Conservation (phyloP, 2,113 vertebrate species). For the Ciconia boyciana region DNA sequence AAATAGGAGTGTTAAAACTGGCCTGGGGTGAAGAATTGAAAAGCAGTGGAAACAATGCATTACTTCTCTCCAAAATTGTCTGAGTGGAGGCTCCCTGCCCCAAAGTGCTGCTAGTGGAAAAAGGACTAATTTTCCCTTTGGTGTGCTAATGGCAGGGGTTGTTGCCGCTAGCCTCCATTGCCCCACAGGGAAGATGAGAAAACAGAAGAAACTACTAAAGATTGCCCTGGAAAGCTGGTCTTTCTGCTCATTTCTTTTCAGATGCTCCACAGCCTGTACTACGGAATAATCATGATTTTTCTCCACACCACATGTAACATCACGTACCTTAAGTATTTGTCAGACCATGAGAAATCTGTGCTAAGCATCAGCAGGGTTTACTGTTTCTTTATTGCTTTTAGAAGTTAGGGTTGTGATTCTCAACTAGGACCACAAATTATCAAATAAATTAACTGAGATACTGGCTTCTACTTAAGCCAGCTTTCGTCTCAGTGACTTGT, state of each 20-base stretch:
- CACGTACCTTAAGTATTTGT: neutral
- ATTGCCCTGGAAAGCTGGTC: neutral
- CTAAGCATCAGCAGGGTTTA: neutral
- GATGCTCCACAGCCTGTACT: neutral
- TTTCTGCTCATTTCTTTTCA: neutral
- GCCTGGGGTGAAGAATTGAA: neutral
- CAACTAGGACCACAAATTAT: neutral
- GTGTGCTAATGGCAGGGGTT: neutral
- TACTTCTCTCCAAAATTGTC: neutral
- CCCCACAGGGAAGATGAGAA: neutral
- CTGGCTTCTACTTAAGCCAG: neutral
- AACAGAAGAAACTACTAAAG: neutral
- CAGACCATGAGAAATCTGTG: neutral
- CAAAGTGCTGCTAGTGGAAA: neutral
- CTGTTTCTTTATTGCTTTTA: neutral
- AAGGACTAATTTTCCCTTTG: neutral
- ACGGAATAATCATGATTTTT: neutral
- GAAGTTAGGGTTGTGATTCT: neutral
- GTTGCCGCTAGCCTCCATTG: accelerated
- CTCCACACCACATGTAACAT: accelerated
- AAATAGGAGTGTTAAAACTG: neutral
- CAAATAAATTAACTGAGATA: neutral
- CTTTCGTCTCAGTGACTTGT: neutral
- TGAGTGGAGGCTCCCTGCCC: neutral
- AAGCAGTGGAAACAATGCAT: neutral